These are phyloP conservation scores for Prionailurus viverrinus DNA, from an alignment of 2,113 vertebrate genomes.

Conservation along the genomic window DNA sequence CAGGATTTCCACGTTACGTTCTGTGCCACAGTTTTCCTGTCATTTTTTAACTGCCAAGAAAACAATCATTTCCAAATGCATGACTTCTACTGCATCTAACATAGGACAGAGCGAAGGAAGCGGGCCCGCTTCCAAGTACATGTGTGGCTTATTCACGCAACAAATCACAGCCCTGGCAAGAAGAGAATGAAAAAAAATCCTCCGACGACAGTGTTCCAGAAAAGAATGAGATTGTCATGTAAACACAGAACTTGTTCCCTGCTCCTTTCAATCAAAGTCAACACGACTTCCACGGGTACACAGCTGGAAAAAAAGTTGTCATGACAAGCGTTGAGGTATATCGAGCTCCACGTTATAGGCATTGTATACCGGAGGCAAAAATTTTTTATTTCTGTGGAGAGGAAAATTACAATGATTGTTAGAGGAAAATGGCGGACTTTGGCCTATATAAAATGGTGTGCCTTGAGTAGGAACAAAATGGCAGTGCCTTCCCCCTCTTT, in stretches of 20 bases:
- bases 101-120: background rate
- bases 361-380: background rate
- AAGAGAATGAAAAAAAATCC: constrained; percentile 21
- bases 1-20: background rate
- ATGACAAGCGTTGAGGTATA: background rate
- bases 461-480: background rate
- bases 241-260: constrained; percentile 15
- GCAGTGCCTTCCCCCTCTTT: background rate
- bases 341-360: background rate
- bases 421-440: background rate
- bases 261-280: constrained; percentile 10
- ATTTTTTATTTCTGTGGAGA: background rate
- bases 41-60: constrained; percentile 2
- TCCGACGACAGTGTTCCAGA: background rate
- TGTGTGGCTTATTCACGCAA: background rate
- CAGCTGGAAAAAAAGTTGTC: background rate
- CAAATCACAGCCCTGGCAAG: background rate
- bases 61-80: background rate
- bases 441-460: background rate
- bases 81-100: background rate
- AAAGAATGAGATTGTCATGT: constrained; percentile 20
- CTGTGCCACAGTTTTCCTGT: background rate
- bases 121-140: background rate
- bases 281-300: background rate
- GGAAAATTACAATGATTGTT: background rate